phyloP scores from a whole-genome alignment of 2,113 vertebrate genomes.

The Oenanthe oenanthe region DNA sequence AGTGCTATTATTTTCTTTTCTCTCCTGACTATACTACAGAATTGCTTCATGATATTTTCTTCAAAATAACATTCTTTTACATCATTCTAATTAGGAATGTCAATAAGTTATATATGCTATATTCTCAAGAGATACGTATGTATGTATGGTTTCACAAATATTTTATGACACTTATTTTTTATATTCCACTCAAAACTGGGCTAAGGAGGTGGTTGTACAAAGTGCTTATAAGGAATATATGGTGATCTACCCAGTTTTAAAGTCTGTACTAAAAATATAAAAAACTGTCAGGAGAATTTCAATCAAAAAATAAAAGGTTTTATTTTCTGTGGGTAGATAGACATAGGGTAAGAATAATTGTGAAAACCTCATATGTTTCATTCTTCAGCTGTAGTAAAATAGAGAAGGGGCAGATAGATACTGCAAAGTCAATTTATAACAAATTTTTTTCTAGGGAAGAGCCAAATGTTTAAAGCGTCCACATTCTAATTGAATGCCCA shows the following conservation, averaged over 20 bases:
- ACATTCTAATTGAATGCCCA: neutral
- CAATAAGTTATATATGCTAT: neutral
- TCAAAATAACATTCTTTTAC: neutral
- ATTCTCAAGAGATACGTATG: neutral
- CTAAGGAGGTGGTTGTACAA: neutral
- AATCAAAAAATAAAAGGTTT: neutral
- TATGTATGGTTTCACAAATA: neutral
- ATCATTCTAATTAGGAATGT: neutral
- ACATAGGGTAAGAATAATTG: neutral
- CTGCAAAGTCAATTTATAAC: neutral
- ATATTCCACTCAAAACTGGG: neutral
- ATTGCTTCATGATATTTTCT: neutral
- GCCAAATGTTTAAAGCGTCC: neutral
- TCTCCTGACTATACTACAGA: neutral
- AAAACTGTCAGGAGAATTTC: neutral
- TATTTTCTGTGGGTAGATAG: neutral
- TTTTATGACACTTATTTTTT: neutral
- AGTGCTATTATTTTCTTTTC: neutral
- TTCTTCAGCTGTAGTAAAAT: neutral
- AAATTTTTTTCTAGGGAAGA: neutral
- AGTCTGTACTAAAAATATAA: neutral
- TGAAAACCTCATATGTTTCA: neutral
- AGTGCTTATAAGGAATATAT: neutral
- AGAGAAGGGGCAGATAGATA: neutral
- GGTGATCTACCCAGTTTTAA: neutral